Conservation (phyloP, 2,888 invertebrate genomes). For the Apamea sordens region DNA sequence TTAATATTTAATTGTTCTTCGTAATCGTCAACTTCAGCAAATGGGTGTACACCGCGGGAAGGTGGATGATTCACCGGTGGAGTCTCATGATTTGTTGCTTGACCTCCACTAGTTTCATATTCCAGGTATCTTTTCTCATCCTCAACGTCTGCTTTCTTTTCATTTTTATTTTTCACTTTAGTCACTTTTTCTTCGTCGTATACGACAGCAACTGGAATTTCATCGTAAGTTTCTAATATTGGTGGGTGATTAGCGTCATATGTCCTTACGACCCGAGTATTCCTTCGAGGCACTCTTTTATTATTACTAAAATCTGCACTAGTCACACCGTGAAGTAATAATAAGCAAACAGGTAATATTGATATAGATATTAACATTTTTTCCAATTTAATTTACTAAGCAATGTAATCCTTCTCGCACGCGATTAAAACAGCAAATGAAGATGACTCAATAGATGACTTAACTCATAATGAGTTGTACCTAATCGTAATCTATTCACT, state of each 20-base stretch:
- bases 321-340: slow-evolving; percentile 62
- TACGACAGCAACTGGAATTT: slow-evolving; percentile 65
- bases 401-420: slow-evolving; percentile 74
- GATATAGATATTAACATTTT: slow-evolving; percentile 62
- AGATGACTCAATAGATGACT: slow-evolving; percentile 75
- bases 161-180: slow-evolving; percentile 25
- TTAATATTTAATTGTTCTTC: slow-evolving; percentile 15
- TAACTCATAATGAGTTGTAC: slow-evolving; percentile 72
- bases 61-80: slow-evolving; percentile 21
- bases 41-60: background rate
- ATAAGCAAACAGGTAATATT: slow-evolving; percentile 44
- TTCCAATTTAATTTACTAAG: slow-evolving; percentile 53
- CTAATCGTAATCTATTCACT: slow-evolving; percentile 77
- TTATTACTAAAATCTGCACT: slow-evolving; percentile 60
- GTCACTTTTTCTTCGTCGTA: slow-evolving; percentile 57
- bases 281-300: slow-evolving; percentile 44
- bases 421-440: slow-evolving; percentile 79
- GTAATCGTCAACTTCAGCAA: background rate
- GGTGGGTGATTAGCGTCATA: slow-evolving; percentile 75
- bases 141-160: background rate
- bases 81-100: slow-evolving; percentile 21
- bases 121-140: slow-evolving; percentile 4
- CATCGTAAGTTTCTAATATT: slow-evolving; percentile 65
- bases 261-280: slow-evolving; percentile 38
- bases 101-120: background rate